phyloP scores from a whole-genome alignment of 1,140 invertebrate species.

The Calliopsis andreniformis region DNA sequence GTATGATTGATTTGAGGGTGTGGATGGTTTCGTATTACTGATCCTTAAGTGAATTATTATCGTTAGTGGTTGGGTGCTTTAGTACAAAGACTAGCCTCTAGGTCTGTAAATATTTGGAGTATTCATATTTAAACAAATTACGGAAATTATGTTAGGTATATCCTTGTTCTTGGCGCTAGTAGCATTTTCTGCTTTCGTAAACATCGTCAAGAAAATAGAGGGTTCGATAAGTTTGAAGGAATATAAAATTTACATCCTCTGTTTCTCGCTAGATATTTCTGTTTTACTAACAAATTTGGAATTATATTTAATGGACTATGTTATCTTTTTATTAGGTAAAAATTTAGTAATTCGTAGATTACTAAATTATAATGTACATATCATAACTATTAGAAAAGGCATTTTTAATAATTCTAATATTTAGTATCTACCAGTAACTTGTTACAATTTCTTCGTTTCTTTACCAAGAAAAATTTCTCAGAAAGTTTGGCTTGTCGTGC shows the following conservation, averaged over 20 bases:
- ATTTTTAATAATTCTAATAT: too few species aligned
- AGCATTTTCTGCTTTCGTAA: neutral
- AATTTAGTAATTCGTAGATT: too few species aligned
- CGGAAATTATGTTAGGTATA: conserved; percentile 20
- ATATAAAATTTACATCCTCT: too few species aligned
- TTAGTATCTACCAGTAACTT: conserved; percentile 17
- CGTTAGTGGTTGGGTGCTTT: neutral
- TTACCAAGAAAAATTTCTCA: neutral
- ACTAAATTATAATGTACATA: too few species aligned
- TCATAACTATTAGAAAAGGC: too few species aligned
- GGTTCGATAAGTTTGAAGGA: too few species aligned
- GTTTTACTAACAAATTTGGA: too few species aligned
- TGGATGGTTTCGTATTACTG: conserved; percentile 45
- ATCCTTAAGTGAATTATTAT: conserved; percentile 39
- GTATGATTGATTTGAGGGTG: conserved; percentile 51
- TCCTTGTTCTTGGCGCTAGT: neutral
- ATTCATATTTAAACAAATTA: conserved; percentile 30
- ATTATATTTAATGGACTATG: too few species aligned
- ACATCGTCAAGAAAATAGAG: neutral
- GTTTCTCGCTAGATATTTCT: too few species aligned
- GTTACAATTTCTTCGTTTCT: neutral
- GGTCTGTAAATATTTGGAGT: conserved; percentile 26
- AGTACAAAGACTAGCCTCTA: neutral
- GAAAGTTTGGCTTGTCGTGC: conserved; percentile 19
- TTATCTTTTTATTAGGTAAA: too few species aligned